Evolutionary conservation across 2,797 vertebrate genomes (phyloP), one percentile per base, ranked within the genome.

Genomic region (Tinamus major): DNA sequence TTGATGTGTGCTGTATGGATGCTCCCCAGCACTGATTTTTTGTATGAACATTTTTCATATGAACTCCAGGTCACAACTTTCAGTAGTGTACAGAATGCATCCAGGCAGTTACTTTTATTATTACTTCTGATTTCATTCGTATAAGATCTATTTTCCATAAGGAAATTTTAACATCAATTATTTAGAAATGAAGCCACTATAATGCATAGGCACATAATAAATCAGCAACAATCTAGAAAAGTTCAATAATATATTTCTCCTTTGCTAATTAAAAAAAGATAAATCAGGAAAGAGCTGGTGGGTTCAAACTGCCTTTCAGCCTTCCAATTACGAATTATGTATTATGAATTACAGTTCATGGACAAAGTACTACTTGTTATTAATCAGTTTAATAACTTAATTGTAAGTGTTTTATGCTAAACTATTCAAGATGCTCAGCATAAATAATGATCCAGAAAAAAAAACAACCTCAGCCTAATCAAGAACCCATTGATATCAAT

Each of bases 321-420:
- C 68, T 78, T 85, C 64, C 58, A 67, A 80, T 48, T 48, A 48
- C 23, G 13, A 35, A 83, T 85, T 61, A 29, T 63, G 37, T 5
- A 63, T 49, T 39, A 77, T 6, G 19, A 63, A 68, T 4, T 41
- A 29, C 16, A 23, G 65, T 67, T 77, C 64, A 31, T n/a, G 41
- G 33, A 55, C 69, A 89, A 87, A 75, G 71, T 21, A 76, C 21
- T 62, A 62, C 23, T 88, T 74, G n/a, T 70, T 68, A 74, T 12
- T 27, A 48, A 27, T 85, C 91, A 70, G 37, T 92, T 71, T 14
- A 92, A 64, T 77, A 94, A 90, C 35, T 92, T 69, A 80, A 15
- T 70, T 49, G 56, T 27, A 89, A 58, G 6, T 84, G 71, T 26
- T 14, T 29, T 78, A 88, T 56, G 68, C 35, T 89, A 44, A 84